A percentile compares a stretch with the other conserved stretches of the same genome.
Evolutionary conservation across 2,797 vertebrate species (phyloP).

Genomic region (Enteromius viviparus): DNA sequence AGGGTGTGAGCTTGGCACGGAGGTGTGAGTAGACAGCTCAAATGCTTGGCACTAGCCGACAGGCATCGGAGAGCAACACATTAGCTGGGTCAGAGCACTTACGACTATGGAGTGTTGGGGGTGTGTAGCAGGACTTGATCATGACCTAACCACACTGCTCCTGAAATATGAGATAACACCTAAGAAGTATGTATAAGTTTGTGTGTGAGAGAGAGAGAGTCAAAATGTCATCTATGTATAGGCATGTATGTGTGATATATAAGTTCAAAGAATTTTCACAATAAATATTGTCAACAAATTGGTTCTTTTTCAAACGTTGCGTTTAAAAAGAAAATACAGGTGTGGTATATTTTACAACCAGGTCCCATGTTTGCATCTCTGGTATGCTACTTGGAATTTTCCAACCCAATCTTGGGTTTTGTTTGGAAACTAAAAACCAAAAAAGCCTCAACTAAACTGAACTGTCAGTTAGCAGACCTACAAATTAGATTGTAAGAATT

Average conservation of each 20-base stretch:
- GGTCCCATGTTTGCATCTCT: neutral
- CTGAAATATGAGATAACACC: neutral
- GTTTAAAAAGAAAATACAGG: neutral
- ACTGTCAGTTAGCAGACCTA: neutral
- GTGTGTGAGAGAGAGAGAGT: neutral
- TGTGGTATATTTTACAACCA: neutral
- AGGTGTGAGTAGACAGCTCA: conserved; percentile 2
- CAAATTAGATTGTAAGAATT: neutral
- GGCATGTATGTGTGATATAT: neutral
- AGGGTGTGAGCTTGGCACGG: conserved; percentile 42
- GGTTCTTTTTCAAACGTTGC: neutral
- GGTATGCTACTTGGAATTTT: neutral
- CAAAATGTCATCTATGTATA: neutral
- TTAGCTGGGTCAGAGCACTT: conserved; percentile 29
- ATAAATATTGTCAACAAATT: neutral
- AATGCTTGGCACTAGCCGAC: neutral
- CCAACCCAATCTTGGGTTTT: neutral
- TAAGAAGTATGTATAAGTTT: neutral
- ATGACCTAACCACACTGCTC: conserved; percentile 1
- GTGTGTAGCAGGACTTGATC: neutral
- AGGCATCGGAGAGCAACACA: conserved; percentile 41
- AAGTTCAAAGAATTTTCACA: neutral
- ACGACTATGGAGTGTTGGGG: neutral
- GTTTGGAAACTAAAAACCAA: too few species aligned
- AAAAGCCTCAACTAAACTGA: neutral